phyloP scores from a whole-genome alignment of 2,797 vertebrate species.

The Sebastes vulpes region DNA sequence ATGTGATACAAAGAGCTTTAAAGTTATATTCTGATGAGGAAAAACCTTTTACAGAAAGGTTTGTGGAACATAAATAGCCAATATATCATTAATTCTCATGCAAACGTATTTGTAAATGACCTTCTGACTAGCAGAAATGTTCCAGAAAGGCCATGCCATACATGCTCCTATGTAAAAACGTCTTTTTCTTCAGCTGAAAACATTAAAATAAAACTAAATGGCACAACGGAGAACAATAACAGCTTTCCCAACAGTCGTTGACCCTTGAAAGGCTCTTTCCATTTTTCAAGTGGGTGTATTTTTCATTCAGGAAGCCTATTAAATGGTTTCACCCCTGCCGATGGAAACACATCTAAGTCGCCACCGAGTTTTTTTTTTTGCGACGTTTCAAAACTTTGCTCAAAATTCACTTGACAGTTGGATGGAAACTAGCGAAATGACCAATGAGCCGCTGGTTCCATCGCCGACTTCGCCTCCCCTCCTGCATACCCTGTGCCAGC shows the following conservation, averaged over 20 bases:
- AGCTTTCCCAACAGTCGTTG: not conserved
- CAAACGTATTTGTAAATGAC: not conserved
- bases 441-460: conserved; percentile 47
- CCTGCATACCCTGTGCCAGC: not conserved
- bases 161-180: not conserved
- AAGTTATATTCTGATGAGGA: not conserved
- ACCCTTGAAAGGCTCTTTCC: conserved; percentile 42
- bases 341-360: conserved; percentile 56
- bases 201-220: conserved; percentile 19
- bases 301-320: conserved; percentile 44
- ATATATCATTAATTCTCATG: not conserved
- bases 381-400: conserved; percentile 44
- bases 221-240: conserved; percentile 55
- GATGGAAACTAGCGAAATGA: conserved; percentile 51
- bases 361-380: conserved; percentile 43
- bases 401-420: conserved; percentile 52
- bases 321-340: conserved; percentile 33
- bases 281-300: conserved; percentile 26
- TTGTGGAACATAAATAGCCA: not conserved
- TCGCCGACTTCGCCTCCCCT: conserved; percentile 10
- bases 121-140: not conserved
- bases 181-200: not conserved
- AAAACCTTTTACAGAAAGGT: not conserved
- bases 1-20: not conserved
- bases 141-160: not conserved